Conservation (phyloP, 2,113 vertebrate species). For the Grantiella picta region DNA sequence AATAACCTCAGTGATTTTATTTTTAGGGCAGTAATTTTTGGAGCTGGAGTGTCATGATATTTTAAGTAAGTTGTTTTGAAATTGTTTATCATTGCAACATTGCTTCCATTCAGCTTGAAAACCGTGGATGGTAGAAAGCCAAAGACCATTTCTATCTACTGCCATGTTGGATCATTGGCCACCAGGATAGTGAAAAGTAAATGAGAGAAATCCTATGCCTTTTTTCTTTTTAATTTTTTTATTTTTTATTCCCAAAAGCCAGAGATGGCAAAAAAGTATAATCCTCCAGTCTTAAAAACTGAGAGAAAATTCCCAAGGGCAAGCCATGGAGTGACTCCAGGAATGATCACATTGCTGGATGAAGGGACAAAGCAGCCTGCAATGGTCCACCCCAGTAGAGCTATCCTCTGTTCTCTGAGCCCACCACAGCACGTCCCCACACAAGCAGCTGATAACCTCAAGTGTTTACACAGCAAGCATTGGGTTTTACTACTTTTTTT, state of each 20-base stretch:
- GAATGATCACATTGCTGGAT: background rate
- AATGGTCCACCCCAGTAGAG: fast-evolving
- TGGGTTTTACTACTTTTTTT: background rate
- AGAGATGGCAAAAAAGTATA: background rate
- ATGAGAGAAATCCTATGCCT: background rate
- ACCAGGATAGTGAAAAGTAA: background rate
- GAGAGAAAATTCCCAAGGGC: background rate
- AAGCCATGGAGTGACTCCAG: background rate
- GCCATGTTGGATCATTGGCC: background rate
- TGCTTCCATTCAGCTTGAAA: background rate
- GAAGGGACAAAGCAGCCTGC: background rate
- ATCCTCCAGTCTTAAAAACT: background rate
- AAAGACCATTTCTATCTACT: background rate
- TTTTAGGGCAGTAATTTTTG: background rate
- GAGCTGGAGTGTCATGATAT: background rate
- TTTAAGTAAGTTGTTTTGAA: background rate
- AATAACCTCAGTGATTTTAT: background rate
- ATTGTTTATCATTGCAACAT: background rate
- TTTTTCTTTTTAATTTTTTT: background rate
- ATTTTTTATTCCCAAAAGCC: background rate
- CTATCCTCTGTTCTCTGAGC: background rate
- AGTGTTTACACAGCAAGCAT: fast-evolving
- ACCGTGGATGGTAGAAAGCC: background rate
- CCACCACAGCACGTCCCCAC: background rate
- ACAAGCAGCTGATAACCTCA: background rate